Evolutionary conservation across 1,140 invertebrate genomes (phyloP).

Genomic region (Sesamia nonagrioides): DNA sequence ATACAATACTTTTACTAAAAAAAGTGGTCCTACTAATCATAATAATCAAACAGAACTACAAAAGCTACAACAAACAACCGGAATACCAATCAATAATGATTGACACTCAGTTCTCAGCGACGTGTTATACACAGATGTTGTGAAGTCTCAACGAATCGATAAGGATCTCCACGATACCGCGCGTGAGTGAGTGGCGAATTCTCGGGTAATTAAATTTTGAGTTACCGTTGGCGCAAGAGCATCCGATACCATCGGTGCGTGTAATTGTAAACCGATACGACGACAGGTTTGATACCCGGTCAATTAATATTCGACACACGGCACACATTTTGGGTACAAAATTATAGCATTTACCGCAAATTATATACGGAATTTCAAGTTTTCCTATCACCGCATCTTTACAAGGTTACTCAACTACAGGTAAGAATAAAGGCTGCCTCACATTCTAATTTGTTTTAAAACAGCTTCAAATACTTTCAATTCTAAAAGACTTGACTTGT

Average conservation of each 20-base stretch:
- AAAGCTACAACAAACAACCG: conserved; percentile 24
- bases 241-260: conserved; percentile 67
- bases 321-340: conserved; percentile 49
- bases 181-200: conserved; percentile 67
- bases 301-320: conserved; percentile 68
- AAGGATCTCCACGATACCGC: conserved; percentile 48
- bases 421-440: not conserved
- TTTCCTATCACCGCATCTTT: conserved; percentile 46
- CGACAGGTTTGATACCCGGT: conserved; percentile 57
- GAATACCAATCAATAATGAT: conserved; percentile 26
- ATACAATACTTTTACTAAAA: not conserved
- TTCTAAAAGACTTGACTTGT: not conserved
- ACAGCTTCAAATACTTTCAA: not conserved
- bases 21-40: not conserved
- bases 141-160: conserved; percentile 47
- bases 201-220: conserved; percentile 77
- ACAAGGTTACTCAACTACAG: not conserved
- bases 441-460: not conserved
- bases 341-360: conserved; percentile 58
- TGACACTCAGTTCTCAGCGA: conserved; percentile 6
- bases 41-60: conserved; percentile 3
- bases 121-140: conserved; percentile 42
- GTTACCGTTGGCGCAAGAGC: conserved; percentile 51
- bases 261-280: conserved; percentile 63
- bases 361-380: conserved; percentile 39